Conservation (phyloP, 2,797 vertebrate species). For the Poeciliopsis gracilis region DNA sequence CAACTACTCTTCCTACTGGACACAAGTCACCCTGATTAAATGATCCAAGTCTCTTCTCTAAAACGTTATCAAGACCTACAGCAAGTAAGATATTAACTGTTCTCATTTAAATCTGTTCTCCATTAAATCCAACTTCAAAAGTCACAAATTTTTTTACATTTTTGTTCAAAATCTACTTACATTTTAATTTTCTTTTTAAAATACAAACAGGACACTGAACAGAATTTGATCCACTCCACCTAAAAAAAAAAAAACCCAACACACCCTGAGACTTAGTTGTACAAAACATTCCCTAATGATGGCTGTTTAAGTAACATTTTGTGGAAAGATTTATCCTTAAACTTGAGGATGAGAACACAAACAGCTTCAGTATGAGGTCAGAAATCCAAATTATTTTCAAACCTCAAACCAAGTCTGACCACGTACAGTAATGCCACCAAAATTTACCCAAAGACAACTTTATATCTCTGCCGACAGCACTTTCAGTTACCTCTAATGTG, state of each 20-base stretch:
- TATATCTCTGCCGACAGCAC: neutral
- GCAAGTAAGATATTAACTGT: neutral
- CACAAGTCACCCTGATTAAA: neutral
- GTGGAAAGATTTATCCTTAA: conserved; percentile 13
- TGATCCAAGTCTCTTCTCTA: neutral
- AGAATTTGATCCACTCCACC: neutral
- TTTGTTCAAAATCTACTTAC: neutral
- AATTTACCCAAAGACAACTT: conserved; percentile 1
- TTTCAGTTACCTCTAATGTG: neutral
- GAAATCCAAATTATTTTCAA: neutral
- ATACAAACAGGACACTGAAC: conserved; percentile 13
- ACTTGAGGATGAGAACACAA: conserved; percentile 9
- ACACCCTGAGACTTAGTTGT: conserved; percentile 37
- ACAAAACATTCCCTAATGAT: conserved; percentile 10
- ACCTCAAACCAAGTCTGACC: neutral
- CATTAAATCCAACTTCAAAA: neutral
- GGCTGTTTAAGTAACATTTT: conserved; percentile 16
- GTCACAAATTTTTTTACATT: too few relatives aligned
- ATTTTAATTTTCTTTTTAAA: conserved; percentile 12
- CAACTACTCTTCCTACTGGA: neutral
- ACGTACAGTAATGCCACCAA: neutral
- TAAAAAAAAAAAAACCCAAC: neutral
- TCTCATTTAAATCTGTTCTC: neutral
- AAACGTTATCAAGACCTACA: neutral
- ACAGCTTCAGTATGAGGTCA: conserved; percentile 9